Evolutionary conservation across 2,113 vertebrate species (phyloP).

Genomic region (Cariama cristata): DNA sequence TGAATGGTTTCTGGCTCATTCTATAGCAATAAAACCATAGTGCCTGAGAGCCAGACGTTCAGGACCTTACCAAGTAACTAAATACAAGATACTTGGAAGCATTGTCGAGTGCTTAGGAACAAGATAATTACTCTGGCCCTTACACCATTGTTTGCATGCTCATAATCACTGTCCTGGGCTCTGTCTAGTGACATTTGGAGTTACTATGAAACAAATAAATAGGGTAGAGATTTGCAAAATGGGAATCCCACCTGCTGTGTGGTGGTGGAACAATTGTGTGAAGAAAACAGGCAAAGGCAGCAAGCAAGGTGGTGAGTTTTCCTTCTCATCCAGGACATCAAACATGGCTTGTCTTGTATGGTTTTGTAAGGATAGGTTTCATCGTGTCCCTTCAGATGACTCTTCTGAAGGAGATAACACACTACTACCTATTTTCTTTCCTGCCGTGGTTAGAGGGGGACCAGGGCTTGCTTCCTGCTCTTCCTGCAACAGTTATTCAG

Average conservation of each 20-base stretch:
- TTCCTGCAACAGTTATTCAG: background rate
- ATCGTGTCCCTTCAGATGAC: background rate
- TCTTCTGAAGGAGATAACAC: background rate
- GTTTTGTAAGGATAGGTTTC: background rate
- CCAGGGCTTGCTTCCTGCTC: background rate
- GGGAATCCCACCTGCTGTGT: background rate
- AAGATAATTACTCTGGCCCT: background rate
- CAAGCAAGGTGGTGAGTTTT: background rate
- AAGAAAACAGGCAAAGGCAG: background rate
- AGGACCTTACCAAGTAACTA: slow-evolving; percentile 33
- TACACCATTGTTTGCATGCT: background rate
- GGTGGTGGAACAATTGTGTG: background rate
- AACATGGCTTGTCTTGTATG: background rate
- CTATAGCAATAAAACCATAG: slow-evolving; percentile 41
- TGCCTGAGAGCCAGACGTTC: slow-evolving; percentile 32
- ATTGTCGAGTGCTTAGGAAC: background rate
- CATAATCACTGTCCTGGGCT: background rate
- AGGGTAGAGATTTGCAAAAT: background rate
- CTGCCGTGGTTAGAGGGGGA: background rate
- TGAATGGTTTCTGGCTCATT: slow-evolving; percentile 58
- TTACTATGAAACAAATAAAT: background rate
- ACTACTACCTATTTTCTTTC: background rate
- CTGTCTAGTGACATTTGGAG: slow-evolving; percentile 19
- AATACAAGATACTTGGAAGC: slow-evolving; percentile 36
- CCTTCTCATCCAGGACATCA: background rate